These are phyloP conservation scores for Misgurnus anguillicaudatus DNA, from an alignment of 2,113 vertebrate genomes.

Conservation along the genomic window DNA sequence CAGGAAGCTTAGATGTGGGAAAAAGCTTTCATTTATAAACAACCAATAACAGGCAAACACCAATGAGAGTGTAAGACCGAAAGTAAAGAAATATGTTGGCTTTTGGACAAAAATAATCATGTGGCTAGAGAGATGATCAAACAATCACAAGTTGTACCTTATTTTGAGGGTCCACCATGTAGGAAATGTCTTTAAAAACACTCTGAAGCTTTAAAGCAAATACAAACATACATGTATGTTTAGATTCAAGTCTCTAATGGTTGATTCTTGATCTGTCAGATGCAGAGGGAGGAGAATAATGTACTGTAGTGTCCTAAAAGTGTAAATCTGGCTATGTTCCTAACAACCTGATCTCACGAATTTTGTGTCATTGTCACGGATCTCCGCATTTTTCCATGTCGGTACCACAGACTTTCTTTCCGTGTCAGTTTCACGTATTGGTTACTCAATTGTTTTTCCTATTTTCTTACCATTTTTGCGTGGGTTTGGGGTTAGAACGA, in stretches of 20 bases:
- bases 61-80: conserved; percentile 18
- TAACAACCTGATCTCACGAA: not conserved
- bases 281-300: not conserved
- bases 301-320: not conserved
- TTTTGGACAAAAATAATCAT: conserved; percentile 30
- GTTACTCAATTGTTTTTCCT: no score
- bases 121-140: conserved; percentile 18
- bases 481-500: no score
- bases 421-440: no score
- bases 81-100: not conserved
- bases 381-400: no score
- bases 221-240: conserved; percentile 56
- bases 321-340: not conserved
- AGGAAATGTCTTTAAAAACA: conserved; percentile 80
- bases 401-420: no score
- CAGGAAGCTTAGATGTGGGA: not conserved
- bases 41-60: conserved; percentile 1
- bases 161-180: conserved; percentile 78
- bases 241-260: not conserved
- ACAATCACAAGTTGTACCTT: conserved; percentile 68
- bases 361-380: no score
- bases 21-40: conserved; percentile 2
- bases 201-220: conserved; percentile 75
- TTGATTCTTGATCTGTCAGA: not conserved
- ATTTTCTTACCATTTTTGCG: no score